Base-by-base conservation (phyloP, 2,888 invertebrate genomes). In the Troides helena region DNA sequence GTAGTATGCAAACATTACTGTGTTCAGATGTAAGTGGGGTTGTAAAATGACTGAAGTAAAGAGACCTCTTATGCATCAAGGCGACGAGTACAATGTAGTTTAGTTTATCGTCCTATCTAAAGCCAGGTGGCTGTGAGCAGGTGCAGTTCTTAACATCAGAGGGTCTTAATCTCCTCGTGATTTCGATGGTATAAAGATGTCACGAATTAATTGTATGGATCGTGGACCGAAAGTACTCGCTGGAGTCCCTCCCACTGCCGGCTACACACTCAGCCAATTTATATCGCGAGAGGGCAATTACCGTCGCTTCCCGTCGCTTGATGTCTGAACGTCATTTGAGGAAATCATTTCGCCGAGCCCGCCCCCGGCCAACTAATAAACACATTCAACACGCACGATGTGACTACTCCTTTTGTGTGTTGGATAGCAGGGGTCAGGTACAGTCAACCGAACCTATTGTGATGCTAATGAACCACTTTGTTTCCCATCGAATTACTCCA, bases 221-320 rank as follows among this genome's bases (percentile, higher is more conserved):
- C 68, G 71, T 58, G 67, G 61, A 70, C 67, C 68, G 62, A 63
- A 66, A 78, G 86, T 87, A 84, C 74, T 70, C 70, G 62, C 67
- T 63, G n/a, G 39, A 80, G 81, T 79, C 83, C 85, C 82, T 82
- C 86, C 85, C 82, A 82, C 82, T 84, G 82, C 83, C 85, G 85
- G 86, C 81, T 84, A 85, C 85, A 86, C 86, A 86, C 88, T 88
- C 87, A 84, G 87, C 85, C 88, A 89, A 89, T 89, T 89, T 90
- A 88, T 88, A 87, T 81, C 78, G 84, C 86, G 85, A 85, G 88
- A 83, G 85, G 88, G 88, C 87, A 87, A 89, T 89, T 88, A 88
- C 87, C 77, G 80, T 80, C 81, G 81, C 82, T 87, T 86, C 85
- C 84, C 87, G 84, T 81, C 86, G 81, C 84, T 87, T 88, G 85